Base-by-base conservation (phyloP, 2,888 invertebrate species). In the Linnaemya vulpina region DNA sequence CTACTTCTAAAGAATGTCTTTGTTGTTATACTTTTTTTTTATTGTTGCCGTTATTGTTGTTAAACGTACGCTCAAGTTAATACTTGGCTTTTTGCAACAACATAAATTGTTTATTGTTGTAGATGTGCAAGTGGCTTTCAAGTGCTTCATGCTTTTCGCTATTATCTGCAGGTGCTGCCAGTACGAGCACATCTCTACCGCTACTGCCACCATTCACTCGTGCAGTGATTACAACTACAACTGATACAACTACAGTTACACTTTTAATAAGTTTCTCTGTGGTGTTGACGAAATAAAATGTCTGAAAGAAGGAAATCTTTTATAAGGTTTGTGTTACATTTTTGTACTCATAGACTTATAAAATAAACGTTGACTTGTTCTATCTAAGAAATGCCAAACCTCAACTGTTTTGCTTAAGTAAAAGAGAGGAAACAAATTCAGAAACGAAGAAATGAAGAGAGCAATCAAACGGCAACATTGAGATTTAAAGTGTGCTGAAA, bases 101-200 rank as follows among this genome's bases (percentile, higher is more conserved):
- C 1, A 25, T n/a, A 17, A 17, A 22, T 68, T 53, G 10, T 67
- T 46, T 53, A 30, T 55, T 38, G 40, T 38, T 58, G 58, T 62
- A 13, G 62, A 9, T 30, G n/a, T 58, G 38, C 17, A 15, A 68
- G 10, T n/a, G 49, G n/a, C 38, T 25, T 55, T 78, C 30, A 83
- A 79, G 58, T 76, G 13, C 46, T 68, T 67, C 22, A 65, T 70
- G n/a, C 43, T n/a, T 46, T 67, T 67, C 55, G 76, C 80, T 68
- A 84, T 84, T 84, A 80, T 73, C 55, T 80, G 80, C 84, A 80
- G 84, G 80, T 76, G 80, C 43, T 71, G 51, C 75, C 53, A 62
- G 17, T 62, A 68, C 75, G 43, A 62, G 17, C 55, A 68, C 62
- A 51, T 30, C 30, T n/a, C n/a, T 20, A 79, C 49, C 30, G 40